These are phyloP conservation scores for Ariolimax columbianus DNA, from an alignment of 2,888 invertebrate species.

Conservation along the genomic window DNA sequence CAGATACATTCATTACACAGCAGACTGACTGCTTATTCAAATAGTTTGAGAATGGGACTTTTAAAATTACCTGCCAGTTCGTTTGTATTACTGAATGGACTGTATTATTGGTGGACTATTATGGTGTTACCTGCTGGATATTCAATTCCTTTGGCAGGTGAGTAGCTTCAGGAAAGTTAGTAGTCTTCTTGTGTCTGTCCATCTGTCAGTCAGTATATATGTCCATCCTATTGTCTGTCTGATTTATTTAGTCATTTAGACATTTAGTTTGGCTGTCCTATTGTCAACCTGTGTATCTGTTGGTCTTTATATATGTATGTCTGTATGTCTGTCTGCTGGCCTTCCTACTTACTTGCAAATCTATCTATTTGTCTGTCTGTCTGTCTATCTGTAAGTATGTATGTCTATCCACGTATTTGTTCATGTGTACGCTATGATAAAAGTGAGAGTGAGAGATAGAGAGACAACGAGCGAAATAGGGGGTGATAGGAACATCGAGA, in stretches of 20 bases:
- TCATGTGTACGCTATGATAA: no score
- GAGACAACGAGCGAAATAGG: no score
- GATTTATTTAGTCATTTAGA: neutral
- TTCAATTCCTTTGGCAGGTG: neutral
- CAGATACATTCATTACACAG: neutral
- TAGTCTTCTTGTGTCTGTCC: neutral
- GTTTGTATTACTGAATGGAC: neutral
- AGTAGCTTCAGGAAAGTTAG: neutral
- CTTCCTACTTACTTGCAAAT: neutral
- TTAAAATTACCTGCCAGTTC: neutral
- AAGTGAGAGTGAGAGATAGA: no score
- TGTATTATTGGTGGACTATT: neutral
- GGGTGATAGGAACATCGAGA: no score
- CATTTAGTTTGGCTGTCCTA: neutral
- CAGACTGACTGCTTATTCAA: neutral
- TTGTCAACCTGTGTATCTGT: neutral
- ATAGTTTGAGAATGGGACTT: neutral
- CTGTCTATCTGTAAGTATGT: neutral
- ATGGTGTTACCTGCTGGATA: neutral
- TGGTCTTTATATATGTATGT: neutral
- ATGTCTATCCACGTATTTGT: neutral
- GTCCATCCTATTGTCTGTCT: neutral
- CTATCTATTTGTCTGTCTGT: neutral
- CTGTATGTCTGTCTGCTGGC: neutral
- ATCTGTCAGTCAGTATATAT: neutral